phyloP scores from a whole-genome alignment of 2,888 invertebrate genomes.

The Maniola hyperantus region DNA sequence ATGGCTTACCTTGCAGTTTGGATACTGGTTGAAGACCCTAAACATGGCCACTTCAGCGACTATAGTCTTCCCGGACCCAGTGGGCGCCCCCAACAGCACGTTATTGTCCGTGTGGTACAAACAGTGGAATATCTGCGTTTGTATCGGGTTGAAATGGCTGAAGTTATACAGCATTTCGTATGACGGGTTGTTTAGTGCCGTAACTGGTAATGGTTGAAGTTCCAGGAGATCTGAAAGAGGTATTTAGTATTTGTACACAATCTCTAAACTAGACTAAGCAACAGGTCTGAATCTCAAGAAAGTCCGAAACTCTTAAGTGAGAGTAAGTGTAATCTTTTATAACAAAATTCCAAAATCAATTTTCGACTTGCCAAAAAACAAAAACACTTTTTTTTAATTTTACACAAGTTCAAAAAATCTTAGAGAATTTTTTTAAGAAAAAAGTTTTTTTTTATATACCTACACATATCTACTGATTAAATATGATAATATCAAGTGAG shows the following conservation, averaged over 20 bases:
- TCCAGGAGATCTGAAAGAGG: constrained; percentile 89
- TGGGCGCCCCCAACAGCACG: constrained; percentile 96
- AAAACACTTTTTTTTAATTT: too few species aligned
- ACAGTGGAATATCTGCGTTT: constrained; percentile 98
- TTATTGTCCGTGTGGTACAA: constrained; percentile 97
- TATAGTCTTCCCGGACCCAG: constrained; percentile 99
- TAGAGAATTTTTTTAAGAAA: too few species aligned
- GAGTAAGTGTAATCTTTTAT: too few species aligned
- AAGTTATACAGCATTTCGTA: constrained; percentile 94
- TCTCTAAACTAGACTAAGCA: too few species aligned
- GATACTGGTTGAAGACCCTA: constrained; percentile 91
- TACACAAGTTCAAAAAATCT: too few species aligned
- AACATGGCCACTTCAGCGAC: constrained; percentile 99
- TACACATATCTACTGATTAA: too few species aligned
- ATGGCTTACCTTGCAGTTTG: constrained; percentile 86
- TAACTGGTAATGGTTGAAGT: constrained; percentile 94
- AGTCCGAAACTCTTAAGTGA: too few species aligned
- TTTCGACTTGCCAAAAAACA: too few species aligned
- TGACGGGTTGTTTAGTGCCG: constrained; percentile 88
- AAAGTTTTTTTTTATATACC: too few species aligned
- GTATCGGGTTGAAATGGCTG: constrained; percentile 98
- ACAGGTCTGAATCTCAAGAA: too few species aligned
- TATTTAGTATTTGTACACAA: background rate
- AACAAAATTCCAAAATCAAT: too few species aligned
- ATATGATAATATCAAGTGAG: too few species aligned